These are phyloP conservation scores for Epirrhoe tristata DNA, from an alignment of 2,888 invertebrate genomes.

Conservation along the genomic window DNA sequence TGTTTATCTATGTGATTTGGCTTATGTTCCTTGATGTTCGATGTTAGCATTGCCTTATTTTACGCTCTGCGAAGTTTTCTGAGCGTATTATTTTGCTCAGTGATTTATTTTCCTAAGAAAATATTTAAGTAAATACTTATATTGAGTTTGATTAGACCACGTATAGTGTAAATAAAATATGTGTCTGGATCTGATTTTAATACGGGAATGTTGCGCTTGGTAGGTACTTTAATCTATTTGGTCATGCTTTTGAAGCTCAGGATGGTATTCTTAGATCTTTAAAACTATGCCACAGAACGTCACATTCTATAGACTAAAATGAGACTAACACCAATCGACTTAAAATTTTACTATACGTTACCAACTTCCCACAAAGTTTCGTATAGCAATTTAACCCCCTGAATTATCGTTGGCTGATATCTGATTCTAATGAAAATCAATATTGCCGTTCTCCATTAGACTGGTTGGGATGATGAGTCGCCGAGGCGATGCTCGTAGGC, in stretches of 20 bases:
- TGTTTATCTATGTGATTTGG: constrained; percentile 47
- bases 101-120: constrained; percentile 7
- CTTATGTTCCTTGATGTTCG: constrained; percentile 38
- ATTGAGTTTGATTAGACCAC: constrained; percentile 13
- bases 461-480: not conserved
- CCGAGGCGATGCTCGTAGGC: not conserved
- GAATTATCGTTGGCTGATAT: too few species aligned
- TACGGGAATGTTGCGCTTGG: not conserved
- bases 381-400: too few species aligned
- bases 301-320: too few species aligned
- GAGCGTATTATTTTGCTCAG: constrained; percentile 3
- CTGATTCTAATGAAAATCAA: too few species aligned
- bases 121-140: not conserved
- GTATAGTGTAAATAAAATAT: not conserved
- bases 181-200: not conserved
- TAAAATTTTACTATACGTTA: too few species aligned
- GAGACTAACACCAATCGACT: too few species aligned
- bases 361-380: too few species aligned
- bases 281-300: too few species aligned
- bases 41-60: constrained; percentile 25
- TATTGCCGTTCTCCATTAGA: not conserved
- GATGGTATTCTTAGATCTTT: too few species aligned
- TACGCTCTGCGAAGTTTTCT: constrained; percentile 21
- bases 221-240: not conserved
- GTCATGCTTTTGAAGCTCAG: not conserved